phyloP scores from a whole-genome alignment of 2,888 invertebrate genomes.

The Eumacrocentrus americanus region DNA sequence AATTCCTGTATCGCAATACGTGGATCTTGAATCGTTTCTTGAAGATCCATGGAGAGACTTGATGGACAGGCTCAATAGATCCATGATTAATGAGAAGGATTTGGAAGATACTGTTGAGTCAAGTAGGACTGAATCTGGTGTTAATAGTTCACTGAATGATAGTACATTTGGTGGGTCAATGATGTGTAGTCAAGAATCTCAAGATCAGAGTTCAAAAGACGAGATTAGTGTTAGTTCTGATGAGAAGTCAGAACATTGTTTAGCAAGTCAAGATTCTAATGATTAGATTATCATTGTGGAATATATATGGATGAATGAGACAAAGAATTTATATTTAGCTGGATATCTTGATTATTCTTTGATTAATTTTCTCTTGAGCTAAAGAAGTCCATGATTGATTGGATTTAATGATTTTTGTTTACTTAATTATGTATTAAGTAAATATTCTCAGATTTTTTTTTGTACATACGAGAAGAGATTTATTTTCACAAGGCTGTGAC shows the following conservation, averaged over 20 bases:
- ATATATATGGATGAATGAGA: too few relatives aligned
- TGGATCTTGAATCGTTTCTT: slow-evolving; percentile 45
- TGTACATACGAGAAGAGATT: neutral
- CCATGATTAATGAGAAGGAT: slow-evolving; percentile 17
- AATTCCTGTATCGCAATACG: slow-evolving; percentile 41
- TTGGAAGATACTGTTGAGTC: slow-evolving; percentile 14
- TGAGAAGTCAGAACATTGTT: slow-evolving; percentile 1
- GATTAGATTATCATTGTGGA: too few relatives aligned
- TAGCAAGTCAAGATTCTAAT: slow-evolving; percentile 28
- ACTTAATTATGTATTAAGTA: too few relatives aligned
- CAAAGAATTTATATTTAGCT: too few relatives aligned
- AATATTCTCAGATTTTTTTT: too few relatives aligned
- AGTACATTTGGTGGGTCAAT: neutral
- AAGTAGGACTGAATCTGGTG: neutral
- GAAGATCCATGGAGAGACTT: slow-evolving; percentile 54
- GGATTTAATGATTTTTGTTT: too few relatives aligned
- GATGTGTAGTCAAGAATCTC: neutral
- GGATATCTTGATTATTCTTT: too few relatives aligned
- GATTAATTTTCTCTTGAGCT: too few relatives aligned
- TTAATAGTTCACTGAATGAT: neutral
- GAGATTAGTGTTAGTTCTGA: slow-evolving; percentile 5
- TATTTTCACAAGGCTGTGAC: slow-evolving; percentile 49
- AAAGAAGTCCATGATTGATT: too few relatives aligned
- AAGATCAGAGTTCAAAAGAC: neutral
- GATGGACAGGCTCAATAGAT: slow-evolving; percentile 10